phyloP scores from a whole-genome alignment of 2,797 vertebrate genomes.

The Carapus acus region DNA sequence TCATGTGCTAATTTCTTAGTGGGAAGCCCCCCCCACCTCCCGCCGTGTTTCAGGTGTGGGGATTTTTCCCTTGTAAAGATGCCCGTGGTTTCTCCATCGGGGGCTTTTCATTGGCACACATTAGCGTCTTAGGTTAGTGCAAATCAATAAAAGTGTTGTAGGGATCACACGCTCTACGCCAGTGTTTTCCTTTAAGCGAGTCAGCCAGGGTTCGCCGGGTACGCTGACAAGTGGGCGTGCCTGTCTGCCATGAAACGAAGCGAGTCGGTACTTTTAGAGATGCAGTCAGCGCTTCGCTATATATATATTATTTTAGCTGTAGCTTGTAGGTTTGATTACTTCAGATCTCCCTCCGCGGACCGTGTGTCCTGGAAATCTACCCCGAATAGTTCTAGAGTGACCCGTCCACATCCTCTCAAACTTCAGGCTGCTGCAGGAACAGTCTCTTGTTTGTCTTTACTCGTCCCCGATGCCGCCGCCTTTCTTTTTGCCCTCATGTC shows the following conservation, averaged over 20 bases:
- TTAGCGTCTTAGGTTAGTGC: neutral
- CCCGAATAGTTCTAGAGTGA: too few species aligned
- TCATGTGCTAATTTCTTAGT: slow-evolving; percentile 59
- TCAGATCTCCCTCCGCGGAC: too few species aligned
- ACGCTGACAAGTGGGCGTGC: too few species aligned
- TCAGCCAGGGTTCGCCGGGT: neutral
- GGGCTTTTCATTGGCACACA: slow-evolving; percentile 8
- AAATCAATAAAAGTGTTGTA: neutral
- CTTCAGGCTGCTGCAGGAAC: neutral
- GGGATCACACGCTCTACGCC: neutral
- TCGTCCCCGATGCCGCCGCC: slow-evolving; percentile 10
- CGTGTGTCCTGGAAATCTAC: too few species aligned
- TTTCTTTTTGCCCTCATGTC: slow-evolving; percentile 12
- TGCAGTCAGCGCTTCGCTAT: too few species aligned
- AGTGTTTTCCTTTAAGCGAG: too few species aligned
- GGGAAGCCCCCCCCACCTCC: slow-evolving; percentile 58
- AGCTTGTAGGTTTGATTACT: too few species aligned
- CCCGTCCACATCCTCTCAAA: neutral
- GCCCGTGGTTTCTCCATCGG: slow-evolving; percentile 26
- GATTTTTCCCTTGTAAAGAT: slow-evolving; percentile 52
- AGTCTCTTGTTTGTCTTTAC: slow-evolving; percentile 9
- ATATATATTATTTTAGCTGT: too few species aligned
- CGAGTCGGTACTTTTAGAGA: too few species aligned
- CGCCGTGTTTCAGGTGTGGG: slow-evolving; percentile 33
- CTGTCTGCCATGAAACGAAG: too few species aligned